Evolutionary conservation across 1,140 invertebrate genomes (phyloP), one percentile per base, ranked within the genome.

Genomic region (Coelopa frigida): DNA sequence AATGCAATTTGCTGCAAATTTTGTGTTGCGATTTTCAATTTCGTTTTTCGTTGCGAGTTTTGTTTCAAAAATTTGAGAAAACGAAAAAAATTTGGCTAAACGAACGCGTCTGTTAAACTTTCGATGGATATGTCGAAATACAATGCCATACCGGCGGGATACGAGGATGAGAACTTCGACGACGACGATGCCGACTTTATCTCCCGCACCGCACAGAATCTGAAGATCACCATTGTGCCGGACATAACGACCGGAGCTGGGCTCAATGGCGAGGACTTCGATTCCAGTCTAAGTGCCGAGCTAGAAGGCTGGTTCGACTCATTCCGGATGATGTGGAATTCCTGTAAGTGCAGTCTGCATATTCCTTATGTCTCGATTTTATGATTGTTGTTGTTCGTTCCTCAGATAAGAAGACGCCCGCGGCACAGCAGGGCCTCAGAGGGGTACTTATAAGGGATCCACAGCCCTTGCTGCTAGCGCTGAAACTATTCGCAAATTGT

Each of bases 401-500:
- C 44, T 3, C 33, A 79, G 77, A 75, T 61, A 80, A 78, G 57
- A 75, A 73, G 38, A 77, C 73, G 52, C 68, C 71, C 12, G 64
- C 61, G 20, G 66, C 79, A 8, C 69, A 66, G n/a, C 67, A 72
- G 51, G 72, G 69, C 27, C 53, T 82, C 1, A 55, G 52, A n/a
- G 69, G 72, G 15, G 73, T 75, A 35, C 75, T 78, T 46, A 56
- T 71, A 23, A 61, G 50, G 0, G 69, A 73, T 18, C 60, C 69
- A 14, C 76, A 80, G 64, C 78, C 79, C 1, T 74, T 79, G 55
- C 62, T 76, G 11, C 67, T 75, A 48, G 70, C 71, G 12, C 46
- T 81, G 1, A 66, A 72, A 49, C 57, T 82, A 33, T 61, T 79
- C 38, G 75, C 75, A 33, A 80, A 79, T 51, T 73, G 71, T 24